Evolutionary conservation across 1,140 invertebrate genomes (phyloP).

Genomic region (Bombus impatiens): DNA sequence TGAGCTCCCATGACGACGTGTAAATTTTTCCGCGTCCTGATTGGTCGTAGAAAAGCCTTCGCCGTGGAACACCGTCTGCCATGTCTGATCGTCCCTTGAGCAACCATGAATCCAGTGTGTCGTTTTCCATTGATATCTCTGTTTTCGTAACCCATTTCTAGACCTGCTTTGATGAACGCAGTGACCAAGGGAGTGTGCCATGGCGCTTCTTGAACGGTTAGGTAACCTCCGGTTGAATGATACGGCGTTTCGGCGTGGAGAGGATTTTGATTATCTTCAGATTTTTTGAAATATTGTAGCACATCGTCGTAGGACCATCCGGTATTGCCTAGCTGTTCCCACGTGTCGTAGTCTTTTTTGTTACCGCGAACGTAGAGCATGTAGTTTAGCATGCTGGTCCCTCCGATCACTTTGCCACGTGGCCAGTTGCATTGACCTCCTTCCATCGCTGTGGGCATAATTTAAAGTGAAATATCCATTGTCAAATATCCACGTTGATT

Average conservation of each 20-base stretch:
- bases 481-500: background rate
- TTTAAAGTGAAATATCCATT: background rate
- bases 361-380: too few relatives aligned
- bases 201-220: slow-evolving; percentile 93
- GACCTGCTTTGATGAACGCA: slow-evolving; percentile 93
- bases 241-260: slow-evolving; percentile 87
- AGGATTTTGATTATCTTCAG: too few relatives aligned
- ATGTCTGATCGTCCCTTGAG: slow-evolving; percentile 90
- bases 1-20: slow-evolving; percentile 93
- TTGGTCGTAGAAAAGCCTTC: slow-evolving; percentile 94
- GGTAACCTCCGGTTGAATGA: slow-evolving; percentile 89
- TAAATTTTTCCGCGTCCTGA: slow-evolving; percentile 90
- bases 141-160: background rate
- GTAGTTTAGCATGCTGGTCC: too few relatives aligned
- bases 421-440: slow-evolving; percentile 85
- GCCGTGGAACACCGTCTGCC: slow-evolving; percentile 95
- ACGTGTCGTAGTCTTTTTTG: too few relatives aligned
- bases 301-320: too few relatives aligned
- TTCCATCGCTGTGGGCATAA: slow-evolving; percentile 86
- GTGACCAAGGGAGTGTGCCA: slow-evolving; percentile 91
- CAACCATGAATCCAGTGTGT: slow-evolving; percentile 88
- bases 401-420: too few relatives aligned
- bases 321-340: too few relatives aligned
- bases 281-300: too few relatives aligned
- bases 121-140: background rate